Base-by-base conservation (phyloP, 1,140 invertebrate genomes). In the Leguminivora glycinivorella region DNA sequence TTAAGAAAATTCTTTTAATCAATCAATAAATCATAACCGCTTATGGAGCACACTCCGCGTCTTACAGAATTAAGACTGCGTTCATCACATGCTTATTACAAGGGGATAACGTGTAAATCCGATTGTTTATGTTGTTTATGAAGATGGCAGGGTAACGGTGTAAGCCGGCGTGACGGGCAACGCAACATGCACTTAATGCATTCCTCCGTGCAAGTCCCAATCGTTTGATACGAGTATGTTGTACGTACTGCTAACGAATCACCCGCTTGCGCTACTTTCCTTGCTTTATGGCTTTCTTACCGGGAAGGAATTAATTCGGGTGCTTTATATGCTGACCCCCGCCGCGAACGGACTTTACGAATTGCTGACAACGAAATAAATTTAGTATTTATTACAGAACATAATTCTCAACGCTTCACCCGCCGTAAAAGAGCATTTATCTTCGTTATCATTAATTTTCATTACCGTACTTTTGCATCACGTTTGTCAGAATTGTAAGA, bases 1-100 rank as follows among this genome's bases (percentile, higher is more conserved):
- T 70, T 29, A 58, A 68, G 29, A 67, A 72, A 73, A 75, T 66
- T 69, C 66, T 56, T 71, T 72, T 67, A 40, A 70, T 72, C 70
- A 67, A 76, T 76, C 69, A 70, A 72, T 78, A 75, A 74, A 58
- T 71, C 70, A 74, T 58, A 52, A 60, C 67, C 52, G 34, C 29
- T 38, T 58, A 58, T 58, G 56, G 56, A 26, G 56, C 56, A 58
- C 56, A 25, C 56, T 2, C 1, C 19, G 17, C 38, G 38, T 0
- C 38, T 17, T n/a, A 31, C 26, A 34, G 31, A 63, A 3, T 63
- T n/a, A 26, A 29, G 10, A 43, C 12, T 19, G 25, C 58, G 26
- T 29, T n/a, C n/a, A 29, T 17, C 14, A 2, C 26, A 29, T 63
- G 25, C 58, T 19, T 63, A 63, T 63, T 63, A 63, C 58, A 9